Percentiles rank a stretch among this genome's conserved stretches.
Evolutionary conservation across 2,888 invertebrate species (phyloP).

Genomic region (Yponomeuta evonymella): DNA sequence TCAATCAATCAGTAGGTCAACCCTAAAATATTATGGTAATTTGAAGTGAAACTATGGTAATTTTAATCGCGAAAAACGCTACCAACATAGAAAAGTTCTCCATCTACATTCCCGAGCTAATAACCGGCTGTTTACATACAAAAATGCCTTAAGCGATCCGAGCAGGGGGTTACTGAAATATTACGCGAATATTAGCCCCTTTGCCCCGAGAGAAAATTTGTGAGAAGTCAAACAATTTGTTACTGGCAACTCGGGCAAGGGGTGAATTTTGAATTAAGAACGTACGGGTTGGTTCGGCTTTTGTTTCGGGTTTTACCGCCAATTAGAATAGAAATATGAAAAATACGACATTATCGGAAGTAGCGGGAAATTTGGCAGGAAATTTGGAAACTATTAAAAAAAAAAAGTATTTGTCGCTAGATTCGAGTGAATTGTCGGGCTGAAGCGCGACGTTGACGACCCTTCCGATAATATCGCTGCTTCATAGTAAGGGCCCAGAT

Average conservation of each 20-base stretch:
- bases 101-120: neutral
- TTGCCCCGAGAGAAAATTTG: neutral
- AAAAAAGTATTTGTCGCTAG: too few relatives aligned
- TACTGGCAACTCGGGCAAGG: neutral
- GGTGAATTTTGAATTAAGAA: neutral
- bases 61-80: neutral
- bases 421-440: too few relatives aligned
- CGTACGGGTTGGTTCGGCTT: neutral
- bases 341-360: too few relatives aligned
- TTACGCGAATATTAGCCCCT: neutral
- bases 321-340: neutral
- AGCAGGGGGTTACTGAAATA: neutral
- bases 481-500: too few relatives aligned
- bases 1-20: too few relatives aligned
- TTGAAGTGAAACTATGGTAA: too few relatives aligned
- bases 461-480: too few relatives aligned
- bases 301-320: neutral
- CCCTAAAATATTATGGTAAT: too few relatives aligned
- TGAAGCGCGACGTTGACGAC: too few relatives aligned
- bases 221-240: neutral
- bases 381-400: too few relatives aligned
- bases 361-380: too few relatives aligned
- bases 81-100: neutral
- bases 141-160: neutral
- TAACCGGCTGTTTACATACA: conserved; percentile 1